Evolutionary conservation across 2,113 vertebrate genomes (phyloP).

Genomic region (Genyomyrus donnyi): DNA sequence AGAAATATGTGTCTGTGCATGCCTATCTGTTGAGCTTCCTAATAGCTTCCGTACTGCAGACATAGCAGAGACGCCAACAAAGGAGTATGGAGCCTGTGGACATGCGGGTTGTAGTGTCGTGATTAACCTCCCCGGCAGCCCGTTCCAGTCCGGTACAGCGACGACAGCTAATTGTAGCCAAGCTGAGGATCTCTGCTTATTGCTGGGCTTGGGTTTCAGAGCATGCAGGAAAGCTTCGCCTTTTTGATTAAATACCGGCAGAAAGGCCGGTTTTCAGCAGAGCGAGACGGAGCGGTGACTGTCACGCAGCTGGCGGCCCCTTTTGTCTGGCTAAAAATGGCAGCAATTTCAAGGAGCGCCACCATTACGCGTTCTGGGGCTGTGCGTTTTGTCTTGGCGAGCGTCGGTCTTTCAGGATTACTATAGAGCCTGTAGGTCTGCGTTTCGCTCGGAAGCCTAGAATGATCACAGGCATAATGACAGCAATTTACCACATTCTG

Average conservation of each 20-base stretch:
- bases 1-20: neutral
- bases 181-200: too few relatives aligned
- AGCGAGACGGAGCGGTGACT: neutral
- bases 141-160: neutral
- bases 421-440: neutral
- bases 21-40: neutral
- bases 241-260: neutral
- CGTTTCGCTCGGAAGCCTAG: neutral
- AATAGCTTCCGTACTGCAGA: neutral
- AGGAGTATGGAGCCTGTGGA: neutral
- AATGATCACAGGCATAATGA: neutral
- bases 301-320: neutral
- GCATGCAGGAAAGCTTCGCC: neutral
- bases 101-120: too few relatives aligned
- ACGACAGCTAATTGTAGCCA: neutral
- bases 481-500: neutral
- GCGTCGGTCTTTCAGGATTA: neutral
- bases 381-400: neutral
- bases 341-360: neutral
- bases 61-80: neutral
- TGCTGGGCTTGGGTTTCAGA: neutral
- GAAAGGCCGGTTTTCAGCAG: neutral
- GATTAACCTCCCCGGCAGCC: neutral
- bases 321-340: neutral
- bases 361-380: neutral